Evolutionary conservation across 2,888 invertebrate species (phyloP).

Genomic region (Chloromyia formosa): DNA sequence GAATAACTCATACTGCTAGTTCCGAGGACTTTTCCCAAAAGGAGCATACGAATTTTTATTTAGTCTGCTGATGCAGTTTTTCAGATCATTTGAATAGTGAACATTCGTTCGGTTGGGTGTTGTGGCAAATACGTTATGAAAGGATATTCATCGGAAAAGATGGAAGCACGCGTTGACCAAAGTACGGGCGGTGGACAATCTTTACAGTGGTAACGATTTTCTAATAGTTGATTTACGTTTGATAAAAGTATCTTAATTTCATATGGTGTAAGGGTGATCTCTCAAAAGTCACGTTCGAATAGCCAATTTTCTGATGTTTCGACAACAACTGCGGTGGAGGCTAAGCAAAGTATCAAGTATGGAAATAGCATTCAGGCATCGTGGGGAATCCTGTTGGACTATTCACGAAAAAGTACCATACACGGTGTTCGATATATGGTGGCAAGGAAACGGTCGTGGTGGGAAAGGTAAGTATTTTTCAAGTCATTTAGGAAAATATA

Average conservation of each 20-base stretch:
- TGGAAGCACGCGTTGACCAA: too few relatives aligned
- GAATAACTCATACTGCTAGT: background rate
- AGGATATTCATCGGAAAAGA: too few relatives aligned
- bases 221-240: background rate
- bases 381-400: conserved; percentile 67
- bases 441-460: conserved; percentile 64
- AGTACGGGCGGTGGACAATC: too few relatives aligned
- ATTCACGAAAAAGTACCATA: conserved; percentile 67
- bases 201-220: conserved; percentile 32
- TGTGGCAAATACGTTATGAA: too few relatives aligned
- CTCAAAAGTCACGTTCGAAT: background rate
- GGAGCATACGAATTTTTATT: too few relatives aligned
- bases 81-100: too few relatives aligned
- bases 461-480: conserved; percentile 64
- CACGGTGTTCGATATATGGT: conserved; percentile 69
- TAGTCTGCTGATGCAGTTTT: too few relatives aligned
- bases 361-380: conserved; percentile 60
- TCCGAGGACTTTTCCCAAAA: too few relatives aligned
- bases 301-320: conserved; percentile 26
- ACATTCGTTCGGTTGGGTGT: too few relatives aligned
- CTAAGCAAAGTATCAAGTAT: conserved; percentile 54
- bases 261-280: too few relatives aligned
- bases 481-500: too few relatives aligned
- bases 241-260: background rate
- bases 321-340: background rate